Evolutionary conservation across 2,113 vertebrate species (phyloP).

Genomic region (Passer domesticus): DNA sequence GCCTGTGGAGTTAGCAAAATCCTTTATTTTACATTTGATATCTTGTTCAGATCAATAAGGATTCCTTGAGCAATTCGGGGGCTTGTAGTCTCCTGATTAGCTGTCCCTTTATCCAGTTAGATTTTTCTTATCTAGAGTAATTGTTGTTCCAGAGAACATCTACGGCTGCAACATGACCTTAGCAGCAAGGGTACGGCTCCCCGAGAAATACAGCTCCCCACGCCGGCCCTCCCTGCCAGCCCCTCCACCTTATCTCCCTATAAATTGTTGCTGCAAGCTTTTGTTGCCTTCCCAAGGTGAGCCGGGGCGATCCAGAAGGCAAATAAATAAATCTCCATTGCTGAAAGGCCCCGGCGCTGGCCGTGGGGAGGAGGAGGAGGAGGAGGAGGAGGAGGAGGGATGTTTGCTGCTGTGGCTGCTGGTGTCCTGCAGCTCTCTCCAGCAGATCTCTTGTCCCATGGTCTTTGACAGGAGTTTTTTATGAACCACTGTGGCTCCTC

Average conservation of each 20-base stretch:
- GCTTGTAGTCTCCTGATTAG: conserved; percentile 35
- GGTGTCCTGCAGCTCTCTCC: neutral
- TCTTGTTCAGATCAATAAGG: conserved; percentile 30
- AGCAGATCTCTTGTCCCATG: neutral
- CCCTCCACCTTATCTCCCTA: conserved; percentile 11
- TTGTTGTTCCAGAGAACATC: conserved; percentile 21
- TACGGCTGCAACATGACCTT: conserved; percentile 2
- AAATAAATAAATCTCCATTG: conserved; percentile 50
- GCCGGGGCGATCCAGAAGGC: conserved; percentile 24
- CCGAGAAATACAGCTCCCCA: conserved; percentile 29
- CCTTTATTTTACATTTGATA: conserved; percentile 44
- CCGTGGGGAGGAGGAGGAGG: neutral
- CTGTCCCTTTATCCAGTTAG: conserved; percentile 45
- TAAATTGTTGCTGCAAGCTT: conserved; percentile 57
- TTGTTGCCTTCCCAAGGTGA: conserved; percentile 66
- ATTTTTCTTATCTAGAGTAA: conserved; percentile 32
- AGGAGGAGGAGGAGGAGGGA: neutral
- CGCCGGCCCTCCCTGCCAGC: neutral
- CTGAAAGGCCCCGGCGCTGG: neutral
- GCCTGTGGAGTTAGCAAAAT: conserved; percentile 14
- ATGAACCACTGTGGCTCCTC: neutral
- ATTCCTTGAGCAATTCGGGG: conserved; percentile 25
- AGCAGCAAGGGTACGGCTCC: neutral
- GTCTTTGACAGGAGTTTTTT: conserved; percentile 41
- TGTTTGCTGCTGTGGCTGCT: neutral